phyloP scores from a whole-genome alignment of 2,888 invertebrate species.

The Lochmaea capreae region DNA sequence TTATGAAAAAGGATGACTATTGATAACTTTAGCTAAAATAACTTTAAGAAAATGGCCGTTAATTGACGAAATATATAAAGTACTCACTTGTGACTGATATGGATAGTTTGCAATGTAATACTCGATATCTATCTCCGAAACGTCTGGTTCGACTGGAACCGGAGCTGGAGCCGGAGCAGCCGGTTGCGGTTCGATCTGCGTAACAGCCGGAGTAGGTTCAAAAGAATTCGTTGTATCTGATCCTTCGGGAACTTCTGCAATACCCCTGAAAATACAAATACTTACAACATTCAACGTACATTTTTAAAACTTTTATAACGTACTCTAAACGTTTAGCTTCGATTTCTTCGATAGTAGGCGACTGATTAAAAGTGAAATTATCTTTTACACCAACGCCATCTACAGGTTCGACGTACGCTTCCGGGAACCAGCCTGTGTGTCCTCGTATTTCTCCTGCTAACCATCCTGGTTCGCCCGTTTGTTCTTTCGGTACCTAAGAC shows the following conservation, averaged over 20 bases:
- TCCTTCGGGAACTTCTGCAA: conserved; percentile 78
- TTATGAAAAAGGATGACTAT: too few relatives aligned
- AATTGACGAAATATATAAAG: not conserved
- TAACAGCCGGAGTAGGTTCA: conserved; percentile 48
- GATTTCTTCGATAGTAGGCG: conserved; percentile 60
- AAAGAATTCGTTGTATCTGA: conserved; percentile 49
- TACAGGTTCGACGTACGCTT: conserved; percentile 90
- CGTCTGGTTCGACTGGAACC: conserved; percentile 42
- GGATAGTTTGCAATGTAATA: conserved; percentile 92
- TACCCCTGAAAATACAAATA: conserved; percentile 69
- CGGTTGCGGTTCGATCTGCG: conserved; percentile 34
- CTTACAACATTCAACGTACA: not conserved
- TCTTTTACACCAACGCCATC: conserved; percentile 65
- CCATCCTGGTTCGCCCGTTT: conserved; percentile 98
- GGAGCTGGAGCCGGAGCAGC: not conserved
- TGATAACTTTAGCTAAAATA: too few relatives aligned
- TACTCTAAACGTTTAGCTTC: conserved; percentile 67
- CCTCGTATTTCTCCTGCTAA: conserved; percentile 91
- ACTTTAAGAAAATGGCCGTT: too few relatives aligned
- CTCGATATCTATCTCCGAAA: conserved; percentile 67
- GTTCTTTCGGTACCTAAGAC: conserved; percentile 75
- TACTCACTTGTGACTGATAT: conserved; percentile 76
- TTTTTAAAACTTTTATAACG: conserved; percentile 52
- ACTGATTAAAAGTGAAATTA: conserved; percentile 49
- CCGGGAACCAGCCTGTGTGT: conserved; percentile 96